Evolutionary conservation across 2,797 vertebrate species (phyloP), one percentile per base, ranked within the genome.

Genomic region (Cyclura pinguis): DNA sequence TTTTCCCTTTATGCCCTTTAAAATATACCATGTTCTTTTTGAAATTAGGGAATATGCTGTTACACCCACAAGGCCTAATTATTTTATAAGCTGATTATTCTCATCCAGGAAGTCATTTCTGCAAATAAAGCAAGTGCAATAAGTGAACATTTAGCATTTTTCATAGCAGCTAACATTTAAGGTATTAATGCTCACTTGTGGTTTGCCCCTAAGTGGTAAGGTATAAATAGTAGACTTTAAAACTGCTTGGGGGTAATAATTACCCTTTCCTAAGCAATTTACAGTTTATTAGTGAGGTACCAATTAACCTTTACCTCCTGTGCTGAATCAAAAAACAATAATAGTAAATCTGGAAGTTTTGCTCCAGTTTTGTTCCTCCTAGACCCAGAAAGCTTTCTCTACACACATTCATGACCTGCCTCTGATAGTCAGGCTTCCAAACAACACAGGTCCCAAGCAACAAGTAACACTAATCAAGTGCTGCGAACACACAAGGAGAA

Each of bases 81-180:
- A 82, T 85, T 94, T 91, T 90, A 88, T 72, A 89, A 83, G 35
- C 47, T 24, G 1, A 89, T 85, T 89, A 91, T 12, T 84, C 89
- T 0, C 77, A 91, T 62, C 47, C 74, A 91, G 74, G 84, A 35
- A 2, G 50, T 42, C 72, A 13, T 91, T 87, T 89, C 83, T 89
- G 27, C 32, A 88, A n/a, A n/a, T n/a, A 14, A 85, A 76, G 82
- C 20, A 92, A 5, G 59, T 2, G 84, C 14, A 86, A 83, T 35
- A 81, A 94, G 89, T 84, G 67, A 38, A 59, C 0, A 2, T 80
- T 91, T 93, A 32, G 35, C 83, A 35, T 84, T 78, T 27, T 69
- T 42, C 74, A 29, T 32, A 86, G 91, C 88, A 50, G 16, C 78
- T 83, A 90, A 78, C 73, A 82, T 82, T 38, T 50, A 32, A 69